Evolutionary conservation across 2,797 vertebrate species (phyloP), one percentile per base, ranked within the genome.

Genomic region (Cetoscarus ocellatus): DNA sequence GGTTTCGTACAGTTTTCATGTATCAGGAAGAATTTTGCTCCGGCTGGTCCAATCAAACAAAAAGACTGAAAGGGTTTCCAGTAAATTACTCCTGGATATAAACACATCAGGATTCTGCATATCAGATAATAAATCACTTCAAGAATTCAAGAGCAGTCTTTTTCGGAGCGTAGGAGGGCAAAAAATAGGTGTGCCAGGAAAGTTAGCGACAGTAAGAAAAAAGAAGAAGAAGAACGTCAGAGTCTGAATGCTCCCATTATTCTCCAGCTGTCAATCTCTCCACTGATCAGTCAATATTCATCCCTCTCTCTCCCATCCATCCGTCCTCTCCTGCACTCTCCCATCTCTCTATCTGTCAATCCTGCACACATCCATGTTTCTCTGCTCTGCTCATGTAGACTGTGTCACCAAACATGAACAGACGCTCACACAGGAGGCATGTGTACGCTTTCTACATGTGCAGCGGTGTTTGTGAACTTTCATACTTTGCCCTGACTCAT

Each of bases 281-380:
- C 73, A 79, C 82, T 86, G 84, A 92, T 93, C 90, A 91, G 91
- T 94, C 92, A 90, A 92, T 93, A 93, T 84, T 75, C 89, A 92
- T 89, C 85, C 73, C 75, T 86, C 70, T 76, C 83, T 86, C 77
- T 77, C 83, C 68, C 86, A 83, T 90, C 85, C 79, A 86, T 87
- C 84, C 88, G 62, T 93, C 91, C 90, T 87, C 86, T 86, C 87
- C 88, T 91, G 91, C 87, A 87, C 88, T 87, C 88, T 88, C 85
- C 88, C 84, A 91, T 92, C 90, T 85, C 84, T 77, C 85, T 76
- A 84, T 88, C 89, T 87, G 90, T 93, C 92, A 91, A 89, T 92
- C 92, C 84, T 55, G 68, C 65, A 79, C 67, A 83, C 86, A 81
- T 86, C 83, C 80, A 75, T 72, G 81, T 80, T 86, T 80, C 80